Percentiles rank a stretch among this genome's conserved stretches.
These are phyloP conservation scores for Notamacropus eugenii DNA, from an alignment of 2,797 vertebrate species.

Conservation along the genomic window DNA sequence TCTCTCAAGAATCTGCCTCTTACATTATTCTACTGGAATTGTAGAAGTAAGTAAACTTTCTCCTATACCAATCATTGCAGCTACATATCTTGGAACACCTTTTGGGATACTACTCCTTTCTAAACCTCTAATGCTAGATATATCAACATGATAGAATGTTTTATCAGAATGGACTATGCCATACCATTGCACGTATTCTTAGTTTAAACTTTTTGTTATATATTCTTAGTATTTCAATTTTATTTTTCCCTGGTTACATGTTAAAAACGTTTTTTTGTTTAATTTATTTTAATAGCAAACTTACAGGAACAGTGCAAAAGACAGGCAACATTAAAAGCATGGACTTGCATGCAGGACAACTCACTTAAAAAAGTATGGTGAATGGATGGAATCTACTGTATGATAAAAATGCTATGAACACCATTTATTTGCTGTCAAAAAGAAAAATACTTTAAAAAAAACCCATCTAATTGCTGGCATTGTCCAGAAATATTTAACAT, in stretches of 20 bases:
- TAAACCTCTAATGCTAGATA: not conserved
- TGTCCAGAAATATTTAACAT: too few species aligned
- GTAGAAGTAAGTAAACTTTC: not conserved
- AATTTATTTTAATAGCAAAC: conserved; percentile 92
- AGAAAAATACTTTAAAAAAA: conserved; percentile 89
- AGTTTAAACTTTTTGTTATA: too few species aligned
- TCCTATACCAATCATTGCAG: not conserved
- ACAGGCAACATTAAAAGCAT: conserved; percentile 91
- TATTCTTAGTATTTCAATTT: too few species aligned
- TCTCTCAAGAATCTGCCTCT: not conserved
- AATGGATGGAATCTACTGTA: conserved; percentile 87
- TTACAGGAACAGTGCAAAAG: conserved; percentile 91
- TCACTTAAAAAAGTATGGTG: conserved; percentile 88
- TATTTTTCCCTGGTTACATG: too few species aligned
- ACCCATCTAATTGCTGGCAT: conserved; percentile 17
- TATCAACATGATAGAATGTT: too few species aligned
- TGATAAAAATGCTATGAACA: conserved; percentile 90
- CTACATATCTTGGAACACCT: not conserved
- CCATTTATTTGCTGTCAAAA: conserved; percentile 88
- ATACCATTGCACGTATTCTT: too few species aligned
- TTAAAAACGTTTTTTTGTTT: conserved; percentile 77
- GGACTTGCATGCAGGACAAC: conserved; percentile 88
- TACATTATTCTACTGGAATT: not conserved
- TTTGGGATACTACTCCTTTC: not conserved
- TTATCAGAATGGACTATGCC: too few species aligned